Evolutionary conservation across 2,888 invertebrate genomes (phyloP).

Genomic region (Sisyra nigra): DNA sequence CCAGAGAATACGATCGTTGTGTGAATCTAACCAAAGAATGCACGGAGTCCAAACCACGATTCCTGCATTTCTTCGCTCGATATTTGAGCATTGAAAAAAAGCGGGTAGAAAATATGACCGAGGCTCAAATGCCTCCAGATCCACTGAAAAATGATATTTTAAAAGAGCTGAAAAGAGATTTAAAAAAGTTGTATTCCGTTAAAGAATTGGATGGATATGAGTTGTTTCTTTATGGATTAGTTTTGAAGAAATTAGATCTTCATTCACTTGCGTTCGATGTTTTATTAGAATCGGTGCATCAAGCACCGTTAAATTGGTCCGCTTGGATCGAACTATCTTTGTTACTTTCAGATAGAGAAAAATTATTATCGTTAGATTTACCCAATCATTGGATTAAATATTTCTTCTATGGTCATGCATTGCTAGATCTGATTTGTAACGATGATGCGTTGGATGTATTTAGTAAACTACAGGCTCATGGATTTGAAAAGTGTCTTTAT

Average conservation of each 20-base stretch:
- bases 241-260: constrained; percentile 74
- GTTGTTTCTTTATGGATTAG: constrained; percentile 78
- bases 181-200: constrained; percentile 38
- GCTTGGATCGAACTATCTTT: constrained; percentile 87
- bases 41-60: constrained; percentile 53
- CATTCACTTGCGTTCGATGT: constrained; percentile 60
- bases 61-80: constrained; percentile 70
- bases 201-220: constrained; percentile 72
- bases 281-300: constrained; percentile 60
- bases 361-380: constrained; percentile 42
- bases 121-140: constrained; percentile 37
- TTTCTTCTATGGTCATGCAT: constrained; percentile 81
- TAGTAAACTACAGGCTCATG: constrained; percentile 54
- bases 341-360: constrained; percentile 55
- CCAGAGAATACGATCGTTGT: constrained; percentile 79
- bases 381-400: constrained; percentile 91
- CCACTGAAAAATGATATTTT: constrained; percentile 34
- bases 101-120: constrained; percentile 64
- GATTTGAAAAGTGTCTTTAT: constrained; percentile 78
- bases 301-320: constrained; percentile 81
- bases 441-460: constrained; percentile 81
- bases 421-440: constrained; percentile 75
- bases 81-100: constrained; percentile 86
- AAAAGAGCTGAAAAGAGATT: constrained; percentile 35
- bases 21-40: constrained; percentile 64